Evolutionary conservation across 2,797 vertebrate species (phyloP).

Genomic region (Triplophysa yarkandensis): DNA sequence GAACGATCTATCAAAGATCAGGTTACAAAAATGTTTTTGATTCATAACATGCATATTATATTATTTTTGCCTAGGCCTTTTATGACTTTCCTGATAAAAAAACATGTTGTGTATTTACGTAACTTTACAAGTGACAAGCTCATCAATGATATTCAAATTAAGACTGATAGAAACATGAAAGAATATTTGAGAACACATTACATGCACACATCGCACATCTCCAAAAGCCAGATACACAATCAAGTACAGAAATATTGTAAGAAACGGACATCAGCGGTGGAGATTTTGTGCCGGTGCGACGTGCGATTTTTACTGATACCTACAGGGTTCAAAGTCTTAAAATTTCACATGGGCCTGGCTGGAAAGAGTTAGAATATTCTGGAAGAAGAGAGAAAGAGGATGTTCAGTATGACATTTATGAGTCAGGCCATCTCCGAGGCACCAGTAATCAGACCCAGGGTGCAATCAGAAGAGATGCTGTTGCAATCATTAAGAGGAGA

Average conservation of each 20-base stretch:
- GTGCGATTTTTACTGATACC: background rate
- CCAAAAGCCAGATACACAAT: background rate
- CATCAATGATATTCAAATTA: too few relatives aligned
- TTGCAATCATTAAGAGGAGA: constrained; percentile 79
- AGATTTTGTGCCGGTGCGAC: background rate
- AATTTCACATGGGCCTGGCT: background rate
- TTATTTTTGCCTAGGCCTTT: too few relatives aligned
- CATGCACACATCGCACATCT: background rate
- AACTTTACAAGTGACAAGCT: too few relatives aligned
- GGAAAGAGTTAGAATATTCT: constrained; percentile 21
- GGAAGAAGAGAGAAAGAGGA: constrained; percentile 15
- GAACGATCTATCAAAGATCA: too few relatives aligned
- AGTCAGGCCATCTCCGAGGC: constrained; percentile 74
- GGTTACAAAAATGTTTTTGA: too few relatives aligned
- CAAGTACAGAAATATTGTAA: background rate
- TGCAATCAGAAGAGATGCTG: constrained; percentile 85
- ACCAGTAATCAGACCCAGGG: constrained; percentile 80
- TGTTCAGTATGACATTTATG: constrained; percentile 76
- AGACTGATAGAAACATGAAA: background rate
- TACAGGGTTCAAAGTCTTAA: background rate
- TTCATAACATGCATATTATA: too few relatives aligned
- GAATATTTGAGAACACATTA: too few relatives aligned
- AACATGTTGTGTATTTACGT: too few relatives aligned
- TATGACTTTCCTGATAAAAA: too few relatives aligned
- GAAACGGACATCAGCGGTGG: background rate